Evolutionary conservation across 2,888 invertebrate species (phyloP).

Genomic region (Ptycholaimellus sp.): DNA sequence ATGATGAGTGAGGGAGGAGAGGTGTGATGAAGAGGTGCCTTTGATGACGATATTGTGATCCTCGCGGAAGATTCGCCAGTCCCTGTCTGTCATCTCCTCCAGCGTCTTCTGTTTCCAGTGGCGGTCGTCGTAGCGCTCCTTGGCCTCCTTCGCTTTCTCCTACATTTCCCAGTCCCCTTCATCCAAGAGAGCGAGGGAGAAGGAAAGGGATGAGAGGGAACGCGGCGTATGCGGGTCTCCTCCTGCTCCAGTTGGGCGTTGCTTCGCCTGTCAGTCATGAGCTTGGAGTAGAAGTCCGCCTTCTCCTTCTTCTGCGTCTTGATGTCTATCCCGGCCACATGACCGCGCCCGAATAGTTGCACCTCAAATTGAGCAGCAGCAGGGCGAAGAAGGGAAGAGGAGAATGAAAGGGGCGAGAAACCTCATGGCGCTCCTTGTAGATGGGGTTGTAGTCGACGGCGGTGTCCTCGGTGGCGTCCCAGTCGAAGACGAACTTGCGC

Average conservation of each 20-base stretch:
- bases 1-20: not conserved
- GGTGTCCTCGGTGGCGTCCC: conserved; percentile 97
- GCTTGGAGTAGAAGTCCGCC: conserved; percentile 81
- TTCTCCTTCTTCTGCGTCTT: conserved; percentile 56
- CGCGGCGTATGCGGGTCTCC: conserved; percentile 33
- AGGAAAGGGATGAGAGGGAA: not conserved
- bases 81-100: conserved; percentile 88
- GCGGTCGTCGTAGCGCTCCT: conserved; percentile 92
- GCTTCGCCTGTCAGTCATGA: conserved; percentile 75
- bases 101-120: conserved; percentile 90
- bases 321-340: conserved; percentile 90
- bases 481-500: conserved; percentile 97
- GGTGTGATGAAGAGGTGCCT: conserved; percentile 9
- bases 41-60: conserved; percentile 97
- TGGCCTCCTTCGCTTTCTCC: conserved; percentile 45
- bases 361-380: conserved; percentile 30
- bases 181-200: not conserved
- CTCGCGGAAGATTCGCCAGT: conserved; percentile 98
- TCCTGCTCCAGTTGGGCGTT: conserved; percentile 91
- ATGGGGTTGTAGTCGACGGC: conserved; percentile 82
- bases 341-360: conserved; percentile 89
- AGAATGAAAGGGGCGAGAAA: conserved; percentile 7
- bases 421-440: conserved; percentile 80
- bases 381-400: not conserved
- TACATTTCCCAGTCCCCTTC: conserved; percentile 31